A percentile compares a stretch with the other conserved stretches of the same genome.
These are phyloP conservation scores for Rhombomys opimus DNA, from an alignment of 2,113 vertebrate genomes.

Conservation along the genomic window DNA sequence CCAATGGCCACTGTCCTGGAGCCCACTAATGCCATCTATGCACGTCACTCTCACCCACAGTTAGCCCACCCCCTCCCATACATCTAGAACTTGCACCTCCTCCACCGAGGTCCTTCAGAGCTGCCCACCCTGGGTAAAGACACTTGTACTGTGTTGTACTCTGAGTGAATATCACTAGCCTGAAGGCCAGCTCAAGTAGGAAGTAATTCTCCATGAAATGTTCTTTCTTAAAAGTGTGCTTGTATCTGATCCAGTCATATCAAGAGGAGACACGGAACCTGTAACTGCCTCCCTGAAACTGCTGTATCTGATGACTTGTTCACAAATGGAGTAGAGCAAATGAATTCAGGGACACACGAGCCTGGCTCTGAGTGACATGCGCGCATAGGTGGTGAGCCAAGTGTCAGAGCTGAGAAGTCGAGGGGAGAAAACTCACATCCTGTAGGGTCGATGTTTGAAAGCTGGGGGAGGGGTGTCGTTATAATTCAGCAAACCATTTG, in stretches of 20 bases:
- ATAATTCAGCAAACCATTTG: neutral
- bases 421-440: neutral
- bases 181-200: neutral
- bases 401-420: neutral
- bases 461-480: neutral
- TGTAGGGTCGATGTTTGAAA: neutral
- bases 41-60: neutral
- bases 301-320: neutral
- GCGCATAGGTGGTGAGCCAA: accelerated
- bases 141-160: accelerated
- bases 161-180: neutral
- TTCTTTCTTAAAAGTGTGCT: conserved; percentile 57
- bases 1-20: neutral
- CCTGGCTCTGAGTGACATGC: neutral
- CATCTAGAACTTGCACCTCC: accelerated
- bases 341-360: neutral
- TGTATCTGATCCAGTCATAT: conserved; percentile 41
- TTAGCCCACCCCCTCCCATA: accelerated
- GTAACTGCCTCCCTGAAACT: neutral
- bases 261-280: neutral
- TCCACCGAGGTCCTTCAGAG: neutral
- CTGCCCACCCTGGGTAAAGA: neutral
- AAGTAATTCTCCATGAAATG: neutral
- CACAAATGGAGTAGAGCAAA: neutral
- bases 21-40: too few species aligned